These are phyloP conservation scores for Microcebus murinus DNA, from an alignment of 2,113 vertebrate genomes.

Conservation along the genomic window DNA sequence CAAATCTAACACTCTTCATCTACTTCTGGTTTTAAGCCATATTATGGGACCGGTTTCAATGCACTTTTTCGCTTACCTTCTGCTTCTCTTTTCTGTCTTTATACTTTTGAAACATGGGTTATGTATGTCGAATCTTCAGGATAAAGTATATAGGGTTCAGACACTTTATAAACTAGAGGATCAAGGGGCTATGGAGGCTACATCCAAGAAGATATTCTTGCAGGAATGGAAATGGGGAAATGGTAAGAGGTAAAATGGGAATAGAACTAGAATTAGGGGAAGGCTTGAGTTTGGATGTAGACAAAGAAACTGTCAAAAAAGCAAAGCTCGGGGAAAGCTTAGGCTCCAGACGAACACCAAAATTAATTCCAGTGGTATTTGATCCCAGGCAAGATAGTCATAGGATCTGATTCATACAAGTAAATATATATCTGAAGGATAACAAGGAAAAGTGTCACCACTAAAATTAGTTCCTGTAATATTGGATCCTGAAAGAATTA, in stretches of 20 bases:
- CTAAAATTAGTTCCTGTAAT: slow-evolving; percentile 26
- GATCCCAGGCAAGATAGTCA: background rate
- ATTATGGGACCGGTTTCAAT: background rate
- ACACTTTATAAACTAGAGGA: background rate
- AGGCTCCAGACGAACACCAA: background rate
- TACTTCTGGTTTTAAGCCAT: slow-evolving; percentile 16
- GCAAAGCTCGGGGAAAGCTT: background rate
- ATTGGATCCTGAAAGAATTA: slow-evolving; percentile 19
- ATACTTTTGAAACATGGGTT: background rate
- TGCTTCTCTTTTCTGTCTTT: background rate
- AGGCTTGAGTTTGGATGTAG: background rate
- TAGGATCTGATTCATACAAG: background rate
- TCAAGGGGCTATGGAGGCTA: background rate
- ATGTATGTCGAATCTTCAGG: background rate
- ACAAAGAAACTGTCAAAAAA: background rate
- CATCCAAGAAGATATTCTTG: background rate
- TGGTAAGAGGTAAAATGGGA: background rate
- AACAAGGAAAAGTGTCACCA: background rate
- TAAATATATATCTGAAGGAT: background rate
- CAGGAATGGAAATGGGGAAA: background rate
- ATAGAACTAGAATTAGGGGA: background rate
- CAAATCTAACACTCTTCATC: background rate
- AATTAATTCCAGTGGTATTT: background rate
- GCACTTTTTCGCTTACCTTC: background rate
- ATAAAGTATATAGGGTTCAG: background rate